Conservation (phyloP, 2,797 vertebrate genomes). For the Chrosomus eos region DNA sequence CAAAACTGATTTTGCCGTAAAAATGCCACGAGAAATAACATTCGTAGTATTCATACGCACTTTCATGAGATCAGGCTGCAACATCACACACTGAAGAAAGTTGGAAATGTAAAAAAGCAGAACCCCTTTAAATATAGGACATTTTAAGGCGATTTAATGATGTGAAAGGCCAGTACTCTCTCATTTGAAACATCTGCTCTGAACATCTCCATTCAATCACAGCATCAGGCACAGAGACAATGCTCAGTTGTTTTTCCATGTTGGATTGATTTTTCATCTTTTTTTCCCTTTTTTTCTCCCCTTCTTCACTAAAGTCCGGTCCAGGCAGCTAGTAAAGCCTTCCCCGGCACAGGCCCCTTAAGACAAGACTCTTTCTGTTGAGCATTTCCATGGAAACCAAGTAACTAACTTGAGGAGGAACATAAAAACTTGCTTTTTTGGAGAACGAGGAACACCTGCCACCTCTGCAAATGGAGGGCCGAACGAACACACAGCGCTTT, state of each 20-base stretch:
- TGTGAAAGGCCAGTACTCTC: constrained; percentile 2
- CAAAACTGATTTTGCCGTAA: too few species aligned
- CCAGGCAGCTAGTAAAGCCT: constrained; percentile 63
- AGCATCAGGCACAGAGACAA: constrained; percentile 64
- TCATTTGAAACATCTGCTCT: constrained; percentile 55
- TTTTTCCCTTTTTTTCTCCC: constrained; percentile 58
- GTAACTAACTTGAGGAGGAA: constrained; percentile 83
- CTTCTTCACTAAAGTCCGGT: constrained; percentile 66
- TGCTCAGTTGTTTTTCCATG: constrained; percentile 68
- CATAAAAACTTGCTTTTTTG: constrained; percentile 84
- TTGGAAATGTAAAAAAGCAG: neutral
- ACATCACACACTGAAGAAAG: neutral
- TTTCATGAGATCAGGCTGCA: too few species aligned
- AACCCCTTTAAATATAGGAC: neutral
- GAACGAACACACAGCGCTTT: constrained; percentile 63
- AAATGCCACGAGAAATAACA: too few species aligned
- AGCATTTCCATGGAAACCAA: constrained; percentile 81
- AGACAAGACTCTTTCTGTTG: constrained; percentile 86
- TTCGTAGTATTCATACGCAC: too few species aligned
- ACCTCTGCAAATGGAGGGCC: constrained; percentile 72
- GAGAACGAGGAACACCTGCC: constrained; percentile 84
- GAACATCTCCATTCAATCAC: constrained; percentile 56
- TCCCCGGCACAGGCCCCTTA: constrained; percentile 78
- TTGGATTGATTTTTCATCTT: constrained; percentile 69
- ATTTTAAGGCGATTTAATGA: neutral